Conservation (phyloP, 2,888 invertebrate genomes). For the Epirrhoe tristata region DNA sequence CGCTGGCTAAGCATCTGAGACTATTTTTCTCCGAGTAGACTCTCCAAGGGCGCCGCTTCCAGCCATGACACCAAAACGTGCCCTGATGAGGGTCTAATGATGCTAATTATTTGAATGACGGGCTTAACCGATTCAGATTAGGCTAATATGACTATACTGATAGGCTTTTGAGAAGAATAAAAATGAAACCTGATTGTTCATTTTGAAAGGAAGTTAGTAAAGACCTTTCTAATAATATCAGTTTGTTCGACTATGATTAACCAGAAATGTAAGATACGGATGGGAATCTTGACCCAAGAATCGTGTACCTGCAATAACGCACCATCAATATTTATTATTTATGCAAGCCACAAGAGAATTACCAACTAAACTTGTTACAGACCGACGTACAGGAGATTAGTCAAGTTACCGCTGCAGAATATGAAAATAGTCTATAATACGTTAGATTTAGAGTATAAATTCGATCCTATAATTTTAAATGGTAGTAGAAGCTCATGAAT, state of each 20-base stretch:
- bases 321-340: constrained; percentile 50
- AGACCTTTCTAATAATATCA: too few species aligned
- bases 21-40: constrained; percentile 62
- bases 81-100: constrained; percentile 52
- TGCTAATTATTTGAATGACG: constrained; percentile 42
- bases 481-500: constrained; percentile 52
- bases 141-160: background rate
- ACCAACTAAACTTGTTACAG: constrained; percentile 48
- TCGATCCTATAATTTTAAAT: constrained; percentile 33
- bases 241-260: background rate
- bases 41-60: constrained; percentile 51
- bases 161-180: background rate
- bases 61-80: constrained; percentile 46
- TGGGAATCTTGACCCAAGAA: background rate
- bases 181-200: background rate
- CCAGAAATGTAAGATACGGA: background rate
- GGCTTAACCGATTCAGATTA: constrained; percentile 16
- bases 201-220: too few species aligned
- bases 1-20: constrained; percentile 69
- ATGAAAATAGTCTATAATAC: constrained; percentile 45
- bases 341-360: constrained; percentile 50
- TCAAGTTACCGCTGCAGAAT: constrained; percentile 22
- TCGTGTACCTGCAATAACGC: constrained; percentile 37
- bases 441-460: constrained; percentile 44
- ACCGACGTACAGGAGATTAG: constrained; percentile 31